Evolutionary conservation across 2,113 vertebrate genomes (phyloP).

Genomic region (Gasterosteus aculeatus): DNA sequence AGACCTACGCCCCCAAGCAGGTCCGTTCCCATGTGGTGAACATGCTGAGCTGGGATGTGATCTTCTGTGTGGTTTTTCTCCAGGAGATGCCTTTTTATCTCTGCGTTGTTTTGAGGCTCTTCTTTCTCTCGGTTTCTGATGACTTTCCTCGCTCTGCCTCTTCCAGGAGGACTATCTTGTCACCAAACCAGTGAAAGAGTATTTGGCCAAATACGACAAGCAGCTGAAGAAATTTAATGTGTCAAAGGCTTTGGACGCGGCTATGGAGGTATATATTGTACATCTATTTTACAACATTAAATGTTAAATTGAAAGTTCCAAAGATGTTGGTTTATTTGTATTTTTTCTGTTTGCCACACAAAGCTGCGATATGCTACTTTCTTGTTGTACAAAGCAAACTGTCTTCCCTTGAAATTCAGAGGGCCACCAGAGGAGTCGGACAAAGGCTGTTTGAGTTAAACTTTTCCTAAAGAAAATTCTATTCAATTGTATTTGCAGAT

Average conservation of each 20-base stretch:
- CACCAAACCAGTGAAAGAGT: slow-evolving; percentile 85
- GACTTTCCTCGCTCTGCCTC: slow-evolving; percentile 7
- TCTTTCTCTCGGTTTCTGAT: not conserved
- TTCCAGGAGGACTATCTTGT: slow-evolving; percentile 91
- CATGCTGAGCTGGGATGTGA: not conserved
- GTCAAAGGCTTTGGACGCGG: slow-evolving; percentile 92
- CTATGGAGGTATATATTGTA: slow-evolving; percentile 83
- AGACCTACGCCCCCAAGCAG: slow-evolving; percentile 89
- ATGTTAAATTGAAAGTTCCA: no score
- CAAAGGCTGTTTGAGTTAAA: not conserved
- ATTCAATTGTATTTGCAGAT: slow-evolving; percentile 71
- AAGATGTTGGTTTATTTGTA: not conserved
- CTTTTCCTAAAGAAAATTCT: not conserved
- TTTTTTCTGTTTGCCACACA: not conserved
- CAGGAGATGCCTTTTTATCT: not conserved
- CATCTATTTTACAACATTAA: not conserved
- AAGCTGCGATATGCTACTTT: not conserved
- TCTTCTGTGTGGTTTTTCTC: not conserved
- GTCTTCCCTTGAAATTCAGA: not conserved
- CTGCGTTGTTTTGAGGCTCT: not conserved
- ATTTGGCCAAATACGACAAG: slow-evolving; percentile 90
- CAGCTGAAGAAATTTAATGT: slow-evolving; percentile 90
- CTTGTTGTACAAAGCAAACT: not conserved
- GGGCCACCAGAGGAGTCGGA: not conserved
- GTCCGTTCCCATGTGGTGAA: slow-evolving; percentile 55